Conservation (phyloP, 2,888 invertebrate genomes). For the Conistra vaccinii region DNA sequence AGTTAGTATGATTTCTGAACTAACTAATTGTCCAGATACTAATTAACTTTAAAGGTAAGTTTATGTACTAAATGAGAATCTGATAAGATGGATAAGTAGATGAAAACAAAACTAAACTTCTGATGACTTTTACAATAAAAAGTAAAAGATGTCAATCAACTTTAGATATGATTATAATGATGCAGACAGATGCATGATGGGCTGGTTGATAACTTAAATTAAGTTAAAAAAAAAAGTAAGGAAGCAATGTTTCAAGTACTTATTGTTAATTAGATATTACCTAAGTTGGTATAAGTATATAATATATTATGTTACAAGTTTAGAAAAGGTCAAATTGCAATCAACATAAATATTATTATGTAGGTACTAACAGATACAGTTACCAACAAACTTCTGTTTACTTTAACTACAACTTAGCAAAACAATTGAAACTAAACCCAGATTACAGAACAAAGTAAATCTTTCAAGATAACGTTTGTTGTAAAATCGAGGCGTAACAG, state of each 20-base stretch:
- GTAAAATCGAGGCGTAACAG: conserved; percentile 41
- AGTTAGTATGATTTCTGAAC: not conserved
- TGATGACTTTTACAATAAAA: not conserved
- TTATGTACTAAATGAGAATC: not conserved
- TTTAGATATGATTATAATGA: not conserved
- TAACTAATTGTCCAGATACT: not conserved
- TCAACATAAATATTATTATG: too few species aligned
- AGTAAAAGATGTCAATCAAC: not conserved
- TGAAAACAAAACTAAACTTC: not conserved
- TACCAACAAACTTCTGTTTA: conserved; percentile 30
- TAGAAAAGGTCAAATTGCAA: conserved; percentile 17
- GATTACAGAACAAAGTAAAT: conserved; percentile 44
- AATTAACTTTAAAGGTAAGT: not conserved
- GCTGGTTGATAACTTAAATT: not conserved
- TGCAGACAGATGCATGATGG: too few species aligned
- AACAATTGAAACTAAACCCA: conserved; percentile 48
- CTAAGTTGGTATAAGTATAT: too few species aligned
- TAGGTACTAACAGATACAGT: not conserved
- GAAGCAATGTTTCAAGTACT: too few species aligned
- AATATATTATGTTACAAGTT: too few species aligned
- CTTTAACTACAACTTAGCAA: conserved; percentile 23
- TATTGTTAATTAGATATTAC: too few species aligned
- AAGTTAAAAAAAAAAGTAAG: not conserved
- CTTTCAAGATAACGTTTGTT: conserved; percentile 49
- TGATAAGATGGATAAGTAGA: too few species aligned